These are phyloP conservation scores for Chrysochloris asiatica DNA, from an alignment of 2,113 vertebrate genomes.

Conservation along the genomic window DNA sequence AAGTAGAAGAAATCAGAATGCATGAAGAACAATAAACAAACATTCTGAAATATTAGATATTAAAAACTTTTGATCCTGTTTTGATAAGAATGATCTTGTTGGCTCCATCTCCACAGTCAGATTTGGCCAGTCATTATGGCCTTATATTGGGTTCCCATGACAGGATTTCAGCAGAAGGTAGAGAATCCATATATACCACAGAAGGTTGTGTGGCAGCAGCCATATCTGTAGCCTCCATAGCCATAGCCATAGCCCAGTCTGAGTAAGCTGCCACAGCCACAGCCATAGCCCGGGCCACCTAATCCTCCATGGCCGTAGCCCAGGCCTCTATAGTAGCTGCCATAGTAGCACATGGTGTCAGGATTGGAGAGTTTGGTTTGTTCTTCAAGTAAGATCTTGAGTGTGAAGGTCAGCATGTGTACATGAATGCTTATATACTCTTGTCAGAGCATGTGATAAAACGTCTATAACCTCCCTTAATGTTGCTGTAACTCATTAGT, in stretches of 20 bases:
- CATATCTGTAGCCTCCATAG: neutral
- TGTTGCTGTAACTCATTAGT: neutral
- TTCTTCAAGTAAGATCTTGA: neutral
- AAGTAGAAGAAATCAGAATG: neutral
- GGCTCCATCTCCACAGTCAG: neutral
- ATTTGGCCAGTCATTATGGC: neutral
- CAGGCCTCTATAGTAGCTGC: neutral
- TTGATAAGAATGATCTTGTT: neutral
- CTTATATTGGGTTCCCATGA: neutral
- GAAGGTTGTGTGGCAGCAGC: neutral
- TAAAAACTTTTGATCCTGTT: neutral
- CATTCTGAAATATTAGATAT: neutral
- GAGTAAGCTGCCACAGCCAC: neutral
- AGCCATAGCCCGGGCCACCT: neutral
- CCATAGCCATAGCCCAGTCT: neutral
- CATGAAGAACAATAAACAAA: neutral
- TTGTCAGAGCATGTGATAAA: neutral
- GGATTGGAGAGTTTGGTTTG: neutral
- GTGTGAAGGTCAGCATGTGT: neutral
- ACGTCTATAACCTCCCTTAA: neutral
- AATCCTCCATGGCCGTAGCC: neutral
- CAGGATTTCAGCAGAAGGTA: neutral
- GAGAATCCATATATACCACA: neutral
- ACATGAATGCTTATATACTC: neutral
- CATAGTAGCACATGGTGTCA: neutral